Conservation (phyloP, 2,113 vertebrate genomes). For the Carassius gibelio region DNA sequence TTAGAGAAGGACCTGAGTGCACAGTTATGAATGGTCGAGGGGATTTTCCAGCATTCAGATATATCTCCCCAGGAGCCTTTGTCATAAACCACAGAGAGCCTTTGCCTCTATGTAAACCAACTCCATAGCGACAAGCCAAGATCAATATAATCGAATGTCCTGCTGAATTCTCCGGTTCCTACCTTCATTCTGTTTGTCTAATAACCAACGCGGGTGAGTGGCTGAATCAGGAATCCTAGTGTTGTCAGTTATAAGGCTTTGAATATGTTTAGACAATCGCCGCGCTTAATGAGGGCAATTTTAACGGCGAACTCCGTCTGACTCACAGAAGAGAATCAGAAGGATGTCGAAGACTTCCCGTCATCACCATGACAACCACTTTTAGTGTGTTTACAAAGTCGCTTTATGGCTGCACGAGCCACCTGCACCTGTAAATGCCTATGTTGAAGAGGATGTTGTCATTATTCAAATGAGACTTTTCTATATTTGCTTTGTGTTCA, state of each 20-base stretch:
- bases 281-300: neutral
- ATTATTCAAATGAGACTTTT: neutral
- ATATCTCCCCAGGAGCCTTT: conserved; percentile 12
- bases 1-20: conserved; percentile 16
- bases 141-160: conserved; percentile 38
- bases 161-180: neutral
- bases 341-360: too few relatives aligned
- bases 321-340: neutral
- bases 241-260: conserved; percentile 29
- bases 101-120: conserved; percentile 41
- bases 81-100: conserved; percentile 38
- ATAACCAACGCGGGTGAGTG: conserved; percentile 3
- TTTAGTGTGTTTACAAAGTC: conserved; percentile 15
- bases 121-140: conserved; percentile 43
- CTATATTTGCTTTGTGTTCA: neutral
- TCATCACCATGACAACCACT: conserved; percentile 37
- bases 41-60: conserved; percentile 37
- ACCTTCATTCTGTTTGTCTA: neutral
- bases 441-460: neutral
- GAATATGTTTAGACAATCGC: neutral
- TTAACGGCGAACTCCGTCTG: neutral
- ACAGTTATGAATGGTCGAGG: conserved; percentile 6
- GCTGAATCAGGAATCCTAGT: conserved; percentile 6
- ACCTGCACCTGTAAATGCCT: neutral
- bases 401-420: conserved; percentile 15